These are phyloP conservation scores for Camponotus pennsylvanicus DNA, from an alignment of 1,140 invertebrate species.

Conservation along the genomic window DNA sequence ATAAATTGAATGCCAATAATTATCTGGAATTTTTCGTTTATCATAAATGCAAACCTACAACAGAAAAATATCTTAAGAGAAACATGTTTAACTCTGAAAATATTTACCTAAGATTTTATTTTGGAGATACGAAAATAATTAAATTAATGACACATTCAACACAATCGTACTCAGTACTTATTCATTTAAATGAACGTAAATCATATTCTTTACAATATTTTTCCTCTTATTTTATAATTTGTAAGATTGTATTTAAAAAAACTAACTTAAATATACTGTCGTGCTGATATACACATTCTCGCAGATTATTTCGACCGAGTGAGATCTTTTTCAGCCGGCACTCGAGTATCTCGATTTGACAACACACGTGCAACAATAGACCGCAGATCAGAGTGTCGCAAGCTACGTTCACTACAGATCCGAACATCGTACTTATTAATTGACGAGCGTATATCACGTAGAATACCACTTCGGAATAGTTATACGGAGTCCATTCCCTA, in stretches of 20 bases:
- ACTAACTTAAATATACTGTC: conserved; percentile 56
- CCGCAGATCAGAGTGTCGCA: conserved; percentile 62
- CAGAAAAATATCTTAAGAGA: background rate
- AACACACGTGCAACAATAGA: conserved; percentile 58
- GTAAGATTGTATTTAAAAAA: background rate
- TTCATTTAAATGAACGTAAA: background rate
- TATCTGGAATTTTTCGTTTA: conserved; percentile 60
- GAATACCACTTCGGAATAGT: conserved; percentile 49
- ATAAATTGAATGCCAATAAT: conserved; percentile 65
- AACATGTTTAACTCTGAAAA: background rate
- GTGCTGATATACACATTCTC: conserved; percentile 32
- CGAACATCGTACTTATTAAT: conserved; percentile 9
- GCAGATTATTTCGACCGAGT: background rate
- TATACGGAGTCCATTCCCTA: conserved; percentile 72
- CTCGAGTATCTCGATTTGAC: conserved; percentile 65
- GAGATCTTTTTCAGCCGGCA: conserved; percentile 40
- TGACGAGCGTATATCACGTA: conserved; percentile 54
- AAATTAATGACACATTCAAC: background rate
- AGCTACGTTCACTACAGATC: conserved; percentile 26
- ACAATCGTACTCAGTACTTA: background rate
- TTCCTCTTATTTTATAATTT: background rate
- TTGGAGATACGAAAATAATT: background rate
- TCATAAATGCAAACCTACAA: conserved; percentile 48
- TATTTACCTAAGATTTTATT: background rate
- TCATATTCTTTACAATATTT: background rate